These are phyloP conservation scores for Zygaena filipendulae DNA, from an alignment of 2,888 invertebrate species.

Conservation along the genomic window DNA sequence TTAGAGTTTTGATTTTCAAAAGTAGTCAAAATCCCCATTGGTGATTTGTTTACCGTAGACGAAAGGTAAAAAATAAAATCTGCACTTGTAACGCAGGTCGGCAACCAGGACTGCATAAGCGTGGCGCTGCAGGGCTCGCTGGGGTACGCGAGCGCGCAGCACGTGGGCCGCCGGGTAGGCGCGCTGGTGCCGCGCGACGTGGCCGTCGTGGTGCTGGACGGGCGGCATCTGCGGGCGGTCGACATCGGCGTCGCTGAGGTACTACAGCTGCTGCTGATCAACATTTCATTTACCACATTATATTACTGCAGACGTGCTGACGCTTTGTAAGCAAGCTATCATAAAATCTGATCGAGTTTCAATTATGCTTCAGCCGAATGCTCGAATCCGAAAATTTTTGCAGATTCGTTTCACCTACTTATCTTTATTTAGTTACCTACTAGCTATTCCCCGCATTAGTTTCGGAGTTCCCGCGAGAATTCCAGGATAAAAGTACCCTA, in stretches of 20 bases:
- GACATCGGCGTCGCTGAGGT: conserved; percentile 52
- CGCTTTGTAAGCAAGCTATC: too few relatives aligned
- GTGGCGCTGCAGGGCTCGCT: conserved; percentile 28
- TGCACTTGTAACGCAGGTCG: conserved; percentile 26
- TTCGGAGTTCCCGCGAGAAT: too few relatives aligned
- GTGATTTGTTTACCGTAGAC: too few relatives aligned
- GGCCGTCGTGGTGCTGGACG: conserved; percentile 34
- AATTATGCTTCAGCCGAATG: too few relatives aligned
- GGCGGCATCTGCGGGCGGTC: conserved; percentile 22
- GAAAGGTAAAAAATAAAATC: neutral
- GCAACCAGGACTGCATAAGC: conserved; percentile 34
- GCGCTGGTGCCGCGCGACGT: conserved; percentile 9
- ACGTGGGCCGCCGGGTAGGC: conserved; percentile 20
- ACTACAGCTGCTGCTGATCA: conserved; percentile 1
- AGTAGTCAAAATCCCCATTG: too few relatives aligned
- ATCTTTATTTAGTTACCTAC: too few relatives aligned
- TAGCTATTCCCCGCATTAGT: too few relatives aligned
- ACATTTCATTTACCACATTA: conserved; percentile 2
- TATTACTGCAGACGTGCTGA: neutral
- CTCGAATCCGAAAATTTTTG: too few relatives aligned
- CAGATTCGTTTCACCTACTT: too few relatives aligned
- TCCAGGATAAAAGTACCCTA: too few relatives aligned
- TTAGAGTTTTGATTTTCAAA: too few relatives aligned
- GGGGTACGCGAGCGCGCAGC: conserved; percentile 33
- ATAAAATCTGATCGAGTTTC: neutral